A percentile compares a stretch with the other conserved stretches of the same genome.
phyloP scores from a whole-genome alignment of 2,888 invertebrate genomes.

The Troglohyphantes excavatus region DNA sequence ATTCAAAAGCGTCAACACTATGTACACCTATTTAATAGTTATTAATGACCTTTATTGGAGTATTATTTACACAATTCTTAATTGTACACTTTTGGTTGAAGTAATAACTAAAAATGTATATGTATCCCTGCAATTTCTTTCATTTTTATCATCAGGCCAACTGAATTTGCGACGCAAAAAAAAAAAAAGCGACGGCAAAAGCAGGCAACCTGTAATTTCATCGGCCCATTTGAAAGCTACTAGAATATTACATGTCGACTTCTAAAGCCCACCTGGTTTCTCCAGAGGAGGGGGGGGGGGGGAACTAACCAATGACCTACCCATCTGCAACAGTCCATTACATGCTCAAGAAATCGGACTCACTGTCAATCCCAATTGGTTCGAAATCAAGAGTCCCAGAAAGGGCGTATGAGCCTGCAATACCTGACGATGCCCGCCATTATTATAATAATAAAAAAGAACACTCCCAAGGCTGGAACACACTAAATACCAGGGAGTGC shows the following conservation, averaged over 20 bases:
- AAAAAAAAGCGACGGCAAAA: constrained; percentile 4
- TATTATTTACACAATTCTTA: constrained; percentile 11
- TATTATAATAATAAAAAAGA: constrained; percentile 31
- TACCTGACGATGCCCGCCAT: neutral
- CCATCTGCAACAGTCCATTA: constrained; percentile 39
- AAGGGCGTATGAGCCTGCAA: constrained; percentile 27
- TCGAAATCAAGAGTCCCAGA: neutral
- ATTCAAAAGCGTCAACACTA: no score
- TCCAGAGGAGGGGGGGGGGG: no score
- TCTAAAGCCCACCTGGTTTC: constrained; percentile 29
- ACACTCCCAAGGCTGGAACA: constrained; percentile 25
- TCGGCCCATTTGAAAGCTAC: neutral
- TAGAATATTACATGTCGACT: constrained; percentile 10
- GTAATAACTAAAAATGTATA: neutral
- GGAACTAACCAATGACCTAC: constrained; percentile 29
- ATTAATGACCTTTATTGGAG: neutral
- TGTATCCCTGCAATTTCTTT: neutral
- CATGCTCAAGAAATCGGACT: constrained; percentile 19
- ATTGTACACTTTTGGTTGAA: neutral
- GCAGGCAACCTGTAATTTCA: constrained; percentile 42
- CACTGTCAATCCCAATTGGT: constrained; percentile 63
- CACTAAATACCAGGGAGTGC: constrained; percentile 60
- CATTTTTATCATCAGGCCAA: neutral
- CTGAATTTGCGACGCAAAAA: neutral
- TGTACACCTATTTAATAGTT: no score